Evolutionary conservation across 2,888 invertebrate genomes (phyloP), one percentile per base, ranked within the genome.

Genomic region (Stenoptilia bipunctidactyla): DNA sequence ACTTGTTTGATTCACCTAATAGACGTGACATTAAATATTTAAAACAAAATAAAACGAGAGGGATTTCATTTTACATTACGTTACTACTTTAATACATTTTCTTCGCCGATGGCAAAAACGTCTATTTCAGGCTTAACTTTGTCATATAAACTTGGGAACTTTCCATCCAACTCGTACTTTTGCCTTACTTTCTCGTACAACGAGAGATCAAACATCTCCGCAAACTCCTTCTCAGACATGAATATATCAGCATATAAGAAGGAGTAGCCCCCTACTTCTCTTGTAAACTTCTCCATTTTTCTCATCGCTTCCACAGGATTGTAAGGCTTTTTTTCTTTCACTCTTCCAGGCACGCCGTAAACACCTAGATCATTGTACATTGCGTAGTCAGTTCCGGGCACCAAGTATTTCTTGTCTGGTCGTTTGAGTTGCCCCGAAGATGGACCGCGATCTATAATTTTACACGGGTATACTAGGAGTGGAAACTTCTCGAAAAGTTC

Each of bases 351-450:
- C 0, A 89, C 89, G 1, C 90, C 90, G 47, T 90, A 90, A 10
- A 90, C 86, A 0, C 90, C 90, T 38, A 90, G 68, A 63, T 90
- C 90, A 52, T 90, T 90, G 53, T 88, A 90, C 87, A 90, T 89
- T 2, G 88, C 88, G 65, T 88, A 90, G 55, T 88, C 80, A 0
- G 89, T 86, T 1, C 87, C 88, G 0, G 89, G 88, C 0, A 89
- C 87, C 37, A 90, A 53, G 52, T 89, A 87, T 41, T 87, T 85
- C 1, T 63, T 44, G 14, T 76, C 60, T 0, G 90, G 90, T 25
- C 82, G 62, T 47, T 79, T 77, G 12, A 90, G 53, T 54, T 89
- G 89, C 0, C 89, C 89, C 0, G 85, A 83, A 44, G 73, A 65
- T 38, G 84, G 74, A 37, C 89, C 88, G 52, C 86, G 88, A 55